Base-by-base conservation (phyloP, 1,140 invertebrate genomes). In the Papilio dardanus region DNA sequence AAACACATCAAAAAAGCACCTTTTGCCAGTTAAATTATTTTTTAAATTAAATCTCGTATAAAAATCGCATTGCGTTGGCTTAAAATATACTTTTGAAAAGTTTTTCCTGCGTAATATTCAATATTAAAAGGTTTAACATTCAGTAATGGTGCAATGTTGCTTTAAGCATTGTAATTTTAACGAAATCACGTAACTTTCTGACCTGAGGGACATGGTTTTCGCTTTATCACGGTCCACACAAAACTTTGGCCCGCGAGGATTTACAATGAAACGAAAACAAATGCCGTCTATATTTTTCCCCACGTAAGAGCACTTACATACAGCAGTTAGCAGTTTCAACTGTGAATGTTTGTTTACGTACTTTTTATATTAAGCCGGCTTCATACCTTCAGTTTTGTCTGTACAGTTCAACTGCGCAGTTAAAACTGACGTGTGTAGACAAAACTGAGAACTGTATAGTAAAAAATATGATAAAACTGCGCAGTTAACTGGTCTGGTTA, bases 261-360 rank as follows among this genome's bases (percentile, higher is more conserved):
- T 62, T 62, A 62, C 54, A 62, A 14, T 30, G 54, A 62, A 62
- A 62, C 54, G 54, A 62, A 62, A 62, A 62, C 54, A 62, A 62
- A 62, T 62, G 54, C 54, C 24, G 2, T 12, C 54, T 62, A 62
- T 30, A 62, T 62, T 62, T 62, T 62, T n/a, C n/a, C 16, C 19
- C 24, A 58, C 8, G 54, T 14, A 28, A 58, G 8, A 28, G 21
- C 3, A 28, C 54, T 58, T 58, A 2, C 12, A 58, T 58, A 28
- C 54, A 28, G 8, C 24, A 7, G 24, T 58, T 58, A 30, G 28
- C 12, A 30, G 54, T 12, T 58, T 14, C 12, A 58, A 58, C 54
- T 58, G 24, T 58, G 10, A 8, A 58, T 12, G 8, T 14, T 58
- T 58, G 8, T 46, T 46, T 46, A n/a, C 3, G 16, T 46, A 46